Conservation (phyloP, 2,113 vertebrate genomes). For the Pipra filicauda region DNA sequence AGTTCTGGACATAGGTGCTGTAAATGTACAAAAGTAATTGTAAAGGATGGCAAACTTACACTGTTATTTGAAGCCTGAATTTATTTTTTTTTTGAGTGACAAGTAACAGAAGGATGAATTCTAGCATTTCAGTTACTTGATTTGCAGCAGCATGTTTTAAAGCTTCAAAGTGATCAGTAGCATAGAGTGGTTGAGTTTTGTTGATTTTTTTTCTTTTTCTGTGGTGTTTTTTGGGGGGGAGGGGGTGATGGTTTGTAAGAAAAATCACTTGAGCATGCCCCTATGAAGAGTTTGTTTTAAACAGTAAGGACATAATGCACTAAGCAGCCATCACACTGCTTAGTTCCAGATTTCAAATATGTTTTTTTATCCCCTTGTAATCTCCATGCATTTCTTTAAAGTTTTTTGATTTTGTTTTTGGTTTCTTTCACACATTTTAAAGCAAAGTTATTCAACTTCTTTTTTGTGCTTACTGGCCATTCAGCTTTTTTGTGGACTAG, state of each 20-base stretch:
- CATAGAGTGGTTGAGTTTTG: not conserved
- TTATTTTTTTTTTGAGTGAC: not conserved
- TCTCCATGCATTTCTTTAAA: not conserved
- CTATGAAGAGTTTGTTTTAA: accelerated
- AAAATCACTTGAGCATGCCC: not conserved
- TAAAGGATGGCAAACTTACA: not conserved
- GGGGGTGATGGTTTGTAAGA: accelerated
- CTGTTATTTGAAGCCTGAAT: not conserved
- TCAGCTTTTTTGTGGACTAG: not conserved
- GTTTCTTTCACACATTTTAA: not conserved
- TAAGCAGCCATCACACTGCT: not conserved
- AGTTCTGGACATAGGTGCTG: not conserved
- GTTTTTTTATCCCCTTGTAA: not conserved
- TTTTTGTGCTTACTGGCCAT: not conserved
- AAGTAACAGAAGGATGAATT: not conserved
- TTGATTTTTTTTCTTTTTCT: not conserved
- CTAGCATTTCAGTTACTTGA: not conserved
- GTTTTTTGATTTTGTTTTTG: not conserved
- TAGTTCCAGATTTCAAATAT: not conserved
- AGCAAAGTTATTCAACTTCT: not conserved
- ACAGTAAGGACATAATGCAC: not conserved
- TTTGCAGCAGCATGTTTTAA: not conserved
- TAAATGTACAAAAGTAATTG: not conserved
- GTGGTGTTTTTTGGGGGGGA: accelerated
- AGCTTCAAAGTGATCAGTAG: not conserved